Evolutionary conservation across 2,113 vertebrate species (phyloP).

Genomic region (Antennarius striatus): DNA sequence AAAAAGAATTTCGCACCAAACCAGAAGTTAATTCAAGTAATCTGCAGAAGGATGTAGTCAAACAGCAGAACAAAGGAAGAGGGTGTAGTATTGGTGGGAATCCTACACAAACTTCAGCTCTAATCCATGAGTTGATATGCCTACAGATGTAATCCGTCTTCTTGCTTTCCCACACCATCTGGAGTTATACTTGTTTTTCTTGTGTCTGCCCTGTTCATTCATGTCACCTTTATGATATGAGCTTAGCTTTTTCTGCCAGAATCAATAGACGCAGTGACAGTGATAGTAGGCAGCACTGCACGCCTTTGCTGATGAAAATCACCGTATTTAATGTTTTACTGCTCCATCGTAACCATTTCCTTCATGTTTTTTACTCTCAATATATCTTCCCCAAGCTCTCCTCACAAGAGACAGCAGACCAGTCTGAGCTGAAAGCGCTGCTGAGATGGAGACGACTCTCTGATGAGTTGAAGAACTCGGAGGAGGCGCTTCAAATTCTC

Average conservation of each 20-base stretch:
- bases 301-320: slow-evolving; percentile 1
- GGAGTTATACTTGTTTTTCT: slow-evolving; percentile 42
- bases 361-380: neutral
- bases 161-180: slow-evolving; percentile 40
- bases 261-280: slow-evolving; percentile 5
- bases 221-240: slow-evolving; percentile 29
- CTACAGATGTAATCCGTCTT: slow-evolving; percentile 36
- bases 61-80: slow-evolving; percentile 22
- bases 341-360: slow-evolving; percentile 3
- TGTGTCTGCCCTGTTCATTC: slow-evolving; percentile 32
- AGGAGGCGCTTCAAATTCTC: slow-evolving; percentile 90
- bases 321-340: neutral
- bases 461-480: slow-evolving; percentile 89
- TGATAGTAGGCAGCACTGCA: neutral
- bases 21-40: slow-evolving; percentile 6
- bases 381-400: slow-evolving; percentile 76
- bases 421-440: slow-evolving; percentile 86
- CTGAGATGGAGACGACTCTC: slow-evolving; percentile 87
- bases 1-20: neutral
- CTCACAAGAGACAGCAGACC: slow-evolving; percentile 74
- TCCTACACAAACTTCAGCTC: slow-evolving; percentile 24
- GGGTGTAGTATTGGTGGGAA: slow-evolving; percentile 6
- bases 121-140: slow-evolving; percentile 21
- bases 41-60: neutral
- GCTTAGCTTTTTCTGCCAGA: slow-evolving; percentile 17